A percentile compares a stretch with the other conserved stretches of the same genome.
Conservation (phyloP, 2,113 vertebrate species). For the Corythornis madagascariensis region DNA sequence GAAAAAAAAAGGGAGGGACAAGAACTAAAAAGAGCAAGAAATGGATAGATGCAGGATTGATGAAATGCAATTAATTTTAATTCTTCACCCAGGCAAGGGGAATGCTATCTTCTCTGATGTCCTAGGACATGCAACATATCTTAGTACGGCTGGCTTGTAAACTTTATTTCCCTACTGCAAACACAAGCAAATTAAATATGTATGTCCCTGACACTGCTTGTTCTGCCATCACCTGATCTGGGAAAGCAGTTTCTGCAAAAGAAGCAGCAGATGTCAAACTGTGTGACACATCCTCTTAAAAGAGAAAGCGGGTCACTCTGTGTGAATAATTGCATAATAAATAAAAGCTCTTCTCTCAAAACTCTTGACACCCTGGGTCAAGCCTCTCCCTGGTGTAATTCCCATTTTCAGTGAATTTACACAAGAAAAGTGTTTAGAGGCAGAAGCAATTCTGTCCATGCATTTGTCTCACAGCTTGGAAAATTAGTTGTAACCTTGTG, state of each 20-base stretch:
- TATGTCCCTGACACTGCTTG: background rate
- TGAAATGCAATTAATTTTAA: background rate
- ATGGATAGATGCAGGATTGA: background rate
- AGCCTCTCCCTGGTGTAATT: background rate
- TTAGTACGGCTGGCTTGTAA: background rate
- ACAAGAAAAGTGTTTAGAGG: conserved; percentile 16
- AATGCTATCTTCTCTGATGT: background rate
- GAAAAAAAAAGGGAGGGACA: background rate
- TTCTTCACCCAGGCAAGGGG: background rate
- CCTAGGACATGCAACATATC: background rate
- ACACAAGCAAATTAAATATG: background rate
- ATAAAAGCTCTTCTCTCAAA: conserved; percentile 37
- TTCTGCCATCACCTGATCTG: background rate
- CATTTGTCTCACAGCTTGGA: conserved; percentile 32
- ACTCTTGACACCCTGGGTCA: conserved; percentile 42
- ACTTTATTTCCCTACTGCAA: background rate
- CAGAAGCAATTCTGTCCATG: background rate
- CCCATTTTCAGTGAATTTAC: conserved; percentile 10
- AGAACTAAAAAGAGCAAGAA: background rate
- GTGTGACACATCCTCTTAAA: conserved; percentile 22
- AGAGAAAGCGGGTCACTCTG: conserved; percentile 17
- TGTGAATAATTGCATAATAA: conserved; percentile 52
- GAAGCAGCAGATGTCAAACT: conserved; percentile 11
- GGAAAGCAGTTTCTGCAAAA: background rate
- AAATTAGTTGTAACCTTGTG: background rate